Conservation (phyloP, 2,888 invertebrate genomes). For the Zelleria hepariella region DNA sequence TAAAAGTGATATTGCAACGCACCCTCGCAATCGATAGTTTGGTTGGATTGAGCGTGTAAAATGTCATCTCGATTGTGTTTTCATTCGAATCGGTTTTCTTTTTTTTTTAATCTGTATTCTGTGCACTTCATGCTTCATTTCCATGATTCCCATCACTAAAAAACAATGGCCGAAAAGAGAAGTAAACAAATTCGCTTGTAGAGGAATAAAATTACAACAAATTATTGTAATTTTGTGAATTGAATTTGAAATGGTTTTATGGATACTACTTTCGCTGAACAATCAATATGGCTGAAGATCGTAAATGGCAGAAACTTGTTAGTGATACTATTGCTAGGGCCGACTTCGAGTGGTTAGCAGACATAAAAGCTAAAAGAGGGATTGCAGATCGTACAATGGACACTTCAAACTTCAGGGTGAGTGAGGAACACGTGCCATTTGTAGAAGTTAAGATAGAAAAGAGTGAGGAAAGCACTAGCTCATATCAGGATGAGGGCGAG, state of each 20-base stretch:
- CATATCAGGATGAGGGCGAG: conserved; percentile 12
- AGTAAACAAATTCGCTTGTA: conserved; percentile 12
- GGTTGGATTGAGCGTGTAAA: too few relatives aligned
- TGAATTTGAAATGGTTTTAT: conserved; percentile 46
- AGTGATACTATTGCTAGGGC: conserved; percentile 52
- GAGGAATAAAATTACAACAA: conserved; percentile 5
- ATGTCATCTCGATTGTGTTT: not conserved
- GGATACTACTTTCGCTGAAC: conserved; percentile 58
- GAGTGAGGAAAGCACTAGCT: conserved; percentile 13
- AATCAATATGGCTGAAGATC: conserved; percentile 65
- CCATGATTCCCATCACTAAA: too few relatives aligned
- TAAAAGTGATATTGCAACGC: not conserved
- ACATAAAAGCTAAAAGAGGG: conserved; percentile 4
- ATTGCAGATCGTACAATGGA: conserved; percentile 13
- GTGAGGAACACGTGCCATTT: conserved; percentile 21
- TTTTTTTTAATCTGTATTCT: not conserved
- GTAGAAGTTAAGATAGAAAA: conserved; percentile 34
- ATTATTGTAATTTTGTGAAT: conserved; percentile 8
- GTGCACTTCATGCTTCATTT: not conserved
- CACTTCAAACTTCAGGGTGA: conserved; percentile 27
- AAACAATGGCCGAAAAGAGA: conserved; percentile 9
- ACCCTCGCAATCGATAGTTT: too few relatives aligned
- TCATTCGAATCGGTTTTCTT: too few relatives aligned
- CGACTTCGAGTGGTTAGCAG: conserved; percentile 52
- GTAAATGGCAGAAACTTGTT: conserved; percentile 63